A percentile compares a stretch with the other conserved stretches of the same genome.
These are phyloP conservation scores for Bombus ignitus DNA, from an alignment of 1,140 invertebrate species.

Conservation along the genomic window DNA sequence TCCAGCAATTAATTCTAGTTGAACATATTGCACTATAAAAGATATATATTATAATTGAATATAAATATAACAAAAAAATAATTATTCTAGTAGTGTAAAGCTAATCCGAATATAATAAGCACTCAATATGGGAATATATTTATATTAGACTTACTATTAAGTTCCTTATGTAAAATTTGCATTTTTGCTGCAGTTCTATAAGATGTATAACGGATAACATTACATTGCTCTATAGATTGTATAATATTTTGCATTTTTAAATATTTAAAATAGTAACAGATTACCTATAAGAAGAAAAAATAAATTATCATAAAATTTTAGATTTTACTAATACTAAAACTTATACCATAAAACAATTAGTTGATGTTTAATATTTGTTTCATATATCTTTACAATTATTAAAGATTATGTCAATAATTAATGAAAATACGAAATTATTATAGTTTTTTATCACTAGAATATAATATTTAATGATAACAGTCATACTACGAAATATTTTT, in stretches of 20 bases:
- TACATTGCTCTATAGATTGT: slow-evolving; percentile 83
- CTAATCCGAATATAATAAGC: neutral
- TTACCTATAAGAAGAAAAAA: slow-evolving; percentile 41
- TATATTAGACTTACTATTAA: slow-evolving; percentile 81
- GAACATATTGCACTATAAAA: slow-evolving; percentile 83
- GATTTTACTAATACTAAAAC: neutral
- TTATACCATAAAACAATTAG: slow-evolving; percentile 8
- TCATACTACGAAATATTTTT: slow-evolving; percentile 1
- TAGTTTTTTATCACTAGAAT: neutral
- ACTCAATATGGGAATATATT: too few relatives aligned
- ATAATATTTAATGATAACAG: neutral
- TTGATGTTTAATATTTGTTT: neutral
- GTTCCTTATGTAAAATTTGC: slow-evolving; percentile 85
- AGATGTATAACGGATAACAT: slow-evolving; percentile 89
- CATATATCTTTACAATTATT: neutral
- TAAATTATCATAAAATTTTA: neutral
- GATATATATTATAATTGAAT: slow-evolving; percentile 35
- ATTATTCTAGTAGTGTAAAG: slow-evolving; percentile 12
- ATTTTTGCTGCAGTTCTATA: slow-evolving; percentile 91
- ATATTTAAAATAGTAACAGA: slow-evolving; percentile 32
- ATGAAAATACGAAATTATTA: neutral
- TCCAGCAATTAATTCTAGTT: slow-evolving; percentile 81
- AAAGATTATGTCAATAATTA: neutral
- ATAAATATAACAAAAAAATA: slow-evolving; percentile 24
- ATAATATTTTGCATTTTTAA: slow-evolving; percentile 75